Conservation (phyloP, 2,888 invertebrate species). For the Troglohyphantes excavatus region DNA sequence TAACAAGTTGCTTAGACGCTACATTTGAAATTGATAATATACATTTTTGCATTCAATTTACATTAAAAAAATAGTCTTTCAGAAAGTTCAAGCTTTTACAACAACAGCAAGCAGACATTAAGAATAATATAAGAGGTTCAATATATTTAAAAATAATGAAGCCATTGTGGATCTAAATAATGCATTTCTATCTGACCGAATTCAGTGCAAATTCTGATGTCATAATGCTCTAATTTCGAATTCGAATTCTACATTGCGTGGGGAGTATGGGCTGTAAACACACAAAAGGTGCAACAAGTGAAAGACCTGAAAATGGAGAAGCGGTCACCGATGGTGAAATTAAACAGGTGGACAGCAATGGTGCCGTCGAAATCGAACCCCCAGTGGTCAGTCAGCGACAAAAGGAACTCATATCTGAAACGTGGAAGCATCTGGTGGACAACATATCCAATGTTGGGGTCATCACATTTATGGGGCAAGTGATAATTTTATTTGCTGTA, state of each 20-base stretch:
- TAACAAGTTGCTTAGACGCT: no score
- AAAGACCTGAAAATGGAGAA: slow-evolving; percentile 44
- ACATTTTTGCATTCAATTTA: no score
- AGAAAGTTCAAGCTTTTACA: not conserved
- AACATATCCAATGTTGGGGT: slow-evolving; percentile 83
- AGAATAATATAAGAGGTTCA: not conserved
- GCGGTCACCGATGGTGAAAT: not conserved
- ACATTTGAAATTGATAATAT: no score
- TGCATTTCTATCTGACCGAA: not conserved
- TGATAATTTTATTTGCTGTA: not conserved
- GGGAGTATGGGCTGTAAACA: slow-evolving; percentile 62
- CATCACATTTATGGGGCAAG: slow-evolving; percentile 84
- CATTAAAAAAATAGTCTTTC: not conserved
- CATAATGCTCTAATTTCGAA: not conserved
- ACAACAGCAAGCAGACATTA: not conserved
- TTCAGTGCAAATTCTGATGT: not conserved
- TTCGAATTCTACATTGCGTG: not conserved
- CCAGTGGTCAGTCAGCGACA: slow-evolving; percentile 82
- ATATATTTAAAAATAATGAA: not conserved
- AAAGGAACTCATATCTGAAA: slow-evolving; percentile 82
- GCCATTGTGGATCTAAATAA: not conserved
- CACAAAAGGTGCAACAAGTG: slow-evolving; percentile 36
- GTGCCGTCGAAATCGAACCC: slow-evolving; percentile 17
- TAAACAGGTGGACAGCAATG: not conserved
- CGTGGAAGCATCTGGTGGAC: slow-evolving; percentile 83